Percentiles rank a stretch among this genome's conserved stretches.
Evolutionary conservation across 2,113 vertebrate species (phyloP).

Genomic region (Eulacestoma nigropectus): DNA sequence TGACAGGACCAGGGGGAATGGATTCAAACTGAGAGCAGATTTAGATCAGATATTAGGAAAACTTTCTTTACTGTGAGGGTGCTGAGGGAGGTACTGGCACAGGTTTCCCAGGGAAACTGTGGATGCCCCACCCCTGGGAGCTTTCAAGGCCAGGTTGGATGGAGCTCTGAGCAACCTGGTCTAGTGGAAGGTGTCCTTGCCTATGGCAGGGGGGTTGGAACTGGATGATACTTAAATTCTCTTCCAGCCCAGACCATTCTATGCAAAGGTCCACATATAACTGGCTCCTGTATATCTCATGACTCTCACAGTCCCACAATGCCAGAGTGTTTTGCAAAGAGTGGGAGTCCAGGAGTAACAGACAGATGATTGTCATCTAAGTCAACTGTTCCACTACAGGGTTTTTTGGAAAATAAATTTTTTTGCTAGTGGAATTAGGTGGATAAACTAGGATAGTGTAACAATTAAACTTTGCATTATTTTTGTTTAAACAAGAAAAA

Average conservation of each 20-base stretch:
- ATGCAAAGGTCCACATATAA: not conserved
- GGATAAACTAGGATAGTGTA: not conserved
- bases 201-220: not conserved
- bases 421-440: not conserved
- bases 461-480: not conserved
- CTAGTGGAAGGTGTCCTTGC: not conserved
- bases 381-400: not conserved
- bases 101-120: not conserved
- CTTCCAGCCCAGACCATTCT: not conserved
- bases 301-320: not conserved
- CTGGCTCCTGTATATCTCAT: not conserved
- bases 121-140: not conserved
- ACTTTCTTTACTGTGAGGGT: not conserved
- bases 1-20: not conserved
- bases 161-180: not conserved
- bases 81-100: not conserved
- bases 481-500: not conserved
- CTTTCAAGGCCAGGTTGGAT: too few relatives aligned
- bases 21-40: not conserved
- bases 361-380: not conserved
- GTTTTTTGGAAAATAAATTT: not conserved
- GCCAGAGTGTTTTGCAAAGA: not conserved
- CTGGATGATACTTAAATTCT: not conserved
- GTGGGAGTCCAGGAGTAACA: not conserved
- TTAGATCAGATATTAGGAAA: not conserved